Percentiles rank a stretch among this genome's conserved stretches.
Evolutionary conservation across 64 coral and sea anemone genomes (phyloP).

Genomic region (Dendronephthya gigantea): DNA sequence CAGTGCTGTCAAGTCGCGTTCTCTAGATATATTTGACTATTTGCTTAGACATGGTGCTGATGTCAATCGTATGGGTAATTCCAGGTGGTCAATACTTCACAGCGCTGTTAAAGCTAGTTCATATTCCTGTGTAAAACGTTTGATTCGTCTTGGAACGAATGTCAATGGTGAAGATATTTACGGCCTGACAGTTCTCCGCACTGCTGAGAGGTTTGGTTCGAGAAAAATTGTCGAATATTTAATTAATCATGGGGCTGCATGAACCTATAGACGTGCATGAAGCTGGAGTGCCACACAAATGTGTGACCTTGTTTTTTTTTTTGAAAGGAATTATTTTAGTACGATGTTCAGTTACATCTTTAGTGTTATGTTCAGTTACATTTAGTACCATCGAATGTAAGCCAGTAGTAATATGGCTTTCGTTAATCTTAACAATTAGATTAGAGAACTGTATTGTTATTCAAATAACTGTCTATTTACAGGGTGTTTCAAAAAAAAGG

Average conservation of each 20-base stretch:
- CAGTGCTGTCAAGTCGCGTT: background rate
- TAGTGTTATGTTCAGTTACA: too few species aligned
- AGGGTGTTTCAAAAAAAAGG: too few species aligned
- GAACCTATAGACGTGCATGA: too few species aligned
- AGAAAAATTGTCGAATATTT: background rate
- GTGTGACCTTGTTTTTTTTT: too few species aligned
- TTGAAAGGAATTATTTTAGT: too few species aligned
- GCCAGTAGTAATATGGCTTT: too few species aligned
- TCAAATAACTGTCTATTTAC: too few species aligned
- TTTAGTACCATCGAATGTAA: too few species aligned
- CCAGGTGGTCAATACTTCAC: background rate
- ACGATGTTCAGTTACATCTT: too few species aligned
- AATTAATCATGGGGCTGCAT: background rate
- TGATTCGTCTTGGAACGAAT: background rate
- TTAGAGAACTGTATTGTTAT: too few species aligned
- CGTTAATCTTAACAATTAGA: too few species aligned
- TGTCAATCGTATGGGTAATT: background rate
- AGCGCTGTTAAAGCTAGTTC: background rate
- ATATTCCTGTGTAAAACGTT: background rate
- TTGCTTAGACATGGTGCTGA: background rate
- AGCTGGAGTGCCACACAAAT: too few species aligned
- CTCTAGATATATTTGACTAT: background rate
- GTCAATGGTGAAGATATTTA: background rate
- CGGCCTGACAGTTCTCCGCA: background rate
- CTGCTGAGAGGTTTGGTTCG: background rate